These are phyloP conservation scores for Falco novaeseelandiae DNA, from an alignment of 2,797 vertebrate species.

Conservation along the genomic window DNA sequence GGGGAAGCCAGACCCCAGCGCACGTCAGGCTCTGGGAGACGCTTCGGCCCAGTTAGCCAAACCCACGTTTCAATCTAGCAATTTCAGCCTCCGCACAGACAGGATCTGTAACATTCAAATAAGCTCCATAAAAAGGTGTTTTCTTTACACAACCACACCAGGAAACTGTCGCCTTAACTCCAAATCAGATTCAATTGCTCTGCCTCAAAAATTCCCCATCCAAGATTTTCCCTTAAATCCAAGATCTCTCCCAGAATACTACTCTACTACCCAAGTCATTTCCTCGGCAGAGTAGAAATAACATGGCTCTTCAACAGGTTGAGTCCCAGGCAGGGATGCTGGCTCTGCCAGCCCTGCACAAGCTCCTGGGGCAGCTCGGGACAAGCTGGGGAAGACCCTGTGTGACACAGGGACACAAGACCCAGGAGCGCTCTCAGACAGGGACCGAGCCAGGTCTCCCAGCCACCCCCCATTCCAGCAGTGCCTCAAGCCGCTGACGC, in stretches of 20 bases:
- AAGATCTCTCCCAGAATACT: constrained; percentile 43
- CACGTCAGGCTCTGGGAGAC: neutral
- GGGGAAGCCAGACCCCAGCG: neutral
- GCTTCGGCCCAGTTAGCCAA: neutral
- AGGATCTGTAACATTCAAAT: neutral
- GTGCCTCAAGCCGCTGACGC: neutral
- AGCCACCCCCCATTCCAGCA: neutral
- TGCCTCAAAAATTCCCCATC: constrained; percentile 21
- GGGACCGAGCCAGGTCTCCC: neutral
- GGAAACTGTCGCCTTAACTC: neutral
- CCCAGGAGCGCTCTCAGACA: neutral
- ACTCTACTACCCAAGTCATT: constrained; percentile 54
- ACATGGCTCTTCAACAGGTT: neutral
- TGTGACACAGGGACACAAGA: neutral
- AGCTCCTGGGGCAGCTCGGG: fast-evolving
- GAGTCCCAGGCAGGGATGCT: fast-evolving
- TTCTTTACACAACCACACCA: neutral
- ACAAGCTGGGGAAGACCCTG: neutral
- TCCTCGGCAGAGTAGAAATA: neutral
- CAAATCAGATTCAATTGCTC: neutral
- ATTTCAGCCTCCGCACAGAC: neutral
- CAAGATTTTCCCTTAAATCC: constrained; percentile 46
- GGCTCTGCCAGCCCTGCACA: neutral
- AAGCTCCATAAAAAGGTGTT: neutral
- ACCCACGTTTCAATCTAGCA: neutral